Evolutionary conservation across 53 echinoderm and acorn worm genomes (phyloP), one percentile per base, ranked within the genome.

Genomic region (Apostichopus leukothele): DNA sequence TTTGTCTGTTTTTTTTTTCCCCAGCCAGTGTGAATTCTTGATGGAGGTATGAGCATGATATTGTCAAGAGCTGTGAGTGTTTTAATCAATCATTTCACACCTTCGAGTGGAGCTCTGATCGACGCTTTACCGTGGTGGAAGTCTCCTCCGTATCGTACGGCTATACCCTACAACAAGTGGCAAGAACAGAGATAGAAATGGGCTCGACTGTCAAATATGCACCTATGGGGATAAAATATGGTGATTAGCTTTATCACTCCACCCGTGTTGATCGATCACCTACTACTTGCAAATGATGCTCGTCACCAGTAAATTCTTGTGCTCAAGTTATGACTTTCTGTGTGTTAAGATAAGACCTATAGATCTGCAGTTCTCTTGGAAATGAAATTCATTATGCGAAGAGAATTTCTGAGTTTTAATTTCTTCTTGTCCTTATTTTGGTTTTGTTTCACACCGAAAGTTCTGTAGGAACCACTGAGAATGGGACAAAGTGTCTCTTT

Each of bases 51-150:
- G 11, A 59, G 59, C 2, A 81, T 81, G 19, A 81, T 21, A 81
- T 51, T 81, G 54, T 54, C 81, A 81, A 59, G 57, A 54, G 81
- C 19, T 10, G 21, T 55, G 13, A 81, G 59, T 54, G 22, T 19
- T 55, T 20, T 81, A 54, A 81, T 81, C 81, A 81, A 81, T 81
- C 81, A 81, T 55, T 81, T 81, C 55, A 53, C 81, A 59, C 18
- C 81, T 54, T 54, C 59, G 19, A 54, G 16, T 54, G 63, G 16
- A 16, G 20, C 18, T 71, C 18, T 6, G 20, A n/a, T 71, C 71
- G 18, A 71, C 63, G 16, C 57, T 57, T 57, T 57, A 39, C 39
- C 39, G 39, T 39, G 39, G 39, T 39, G 39, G 39, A 39, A 39
- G 39, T 39, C 39, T 39, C 39, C 39, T 39, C 39, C 39, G 39